Conservation (phyloP, 2,888 invertebrate genomes). For the Parelbella ahira region DNA sequence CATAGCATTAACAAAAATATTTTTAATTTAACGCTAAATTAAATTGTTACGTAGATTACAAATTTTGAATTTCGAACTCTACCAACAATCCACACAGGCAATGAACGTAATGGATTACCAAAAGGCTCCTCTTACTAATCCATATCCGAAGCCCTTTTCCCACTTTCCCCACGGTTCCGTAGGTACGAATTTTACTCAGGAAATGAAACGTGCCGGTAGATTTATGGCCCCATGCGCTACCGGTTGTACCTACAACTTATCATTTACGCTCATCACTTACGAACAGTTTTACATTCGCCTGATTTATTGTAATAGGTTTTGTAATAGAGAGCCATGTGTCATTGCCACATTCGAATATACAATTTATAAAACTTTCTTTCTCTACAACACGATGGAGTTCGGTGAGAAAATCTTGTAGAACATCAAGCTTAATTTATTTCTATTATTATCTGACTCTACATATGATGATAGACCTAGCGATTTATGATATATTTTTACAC, state of each 20-base stretch:
- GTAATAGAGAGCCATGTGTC: neutral
- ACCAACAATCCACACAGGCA: too few species aligned
- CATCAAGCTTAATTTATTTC: too few species aligned
- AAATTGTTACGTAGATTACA: too few species aligned
- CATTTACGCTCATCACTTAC: conserved; percentile 60
- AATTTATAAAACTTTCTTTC: too few species aligned
- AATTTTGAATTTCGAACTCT: too few species aligned
- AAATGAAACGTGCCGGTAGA: conserved; percentile 71
- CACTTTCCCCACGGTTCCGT: conserved; percentile 36
- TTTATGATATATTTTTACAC: too few species aligned
- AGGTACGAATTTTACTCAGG: conserved; percentile 68
- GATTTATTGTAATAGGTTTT: conserved; percentile 31
- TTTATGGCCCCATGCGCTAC: conserved; percentile 59
- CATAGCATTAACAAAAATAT: too few species aligned
- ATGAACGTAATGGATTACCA: conserved; percentile 16
- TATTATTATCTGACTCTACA: too few species aligned
- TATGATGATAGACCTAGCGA: too few species aligned
- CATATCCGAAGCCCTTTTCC: conserved; percentile 23
- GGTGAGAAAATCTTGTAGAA: too few species aligned
- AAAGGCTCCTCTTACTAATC: conserved; percentile 8
- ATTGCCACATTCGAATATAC: neutral
- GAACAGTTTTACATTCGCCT: conserved; percentile 30
- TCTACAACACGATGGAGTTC: too few species aligned
- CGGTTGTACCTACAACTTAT: conserved; percentile 67
- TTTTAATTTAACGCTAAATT: too few species aligned